Conservation (phyloP, 2,113 vertebrate species). For the Elachura formosa region DNA sequence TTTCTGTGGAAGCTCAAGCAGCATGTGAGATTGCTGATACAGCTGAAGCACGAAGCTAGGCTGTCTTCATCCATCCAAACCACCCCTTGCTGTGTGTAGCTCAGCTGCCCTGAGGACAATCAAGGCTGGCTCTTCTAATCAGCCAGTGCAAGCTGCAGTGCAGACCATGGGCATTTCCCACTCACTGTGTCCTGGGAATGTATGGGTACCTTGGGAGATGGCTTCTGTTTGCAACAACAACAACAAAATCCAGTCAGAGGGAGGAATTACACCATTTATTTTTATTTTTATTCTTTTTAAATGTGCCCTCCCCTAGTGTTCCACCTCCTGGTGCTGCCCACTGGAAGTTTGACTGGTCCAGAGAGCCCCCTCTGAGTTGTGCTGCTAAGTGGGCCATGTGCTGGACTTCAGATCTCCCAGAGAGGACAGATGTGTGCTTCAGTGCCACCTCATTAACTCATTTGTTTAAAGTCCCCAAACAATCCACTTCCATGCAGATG, state of each 20-base stretch:
- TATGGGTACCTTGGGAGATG: neutral
- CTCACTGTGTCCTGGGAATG: neutral
- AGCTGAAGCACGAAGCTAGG: rapidly evolving
- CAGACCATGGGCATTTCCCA: neutral
- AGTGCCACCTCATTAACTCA: slow-evolving; percentile 31
- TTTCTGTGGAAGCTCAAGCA: neutral
- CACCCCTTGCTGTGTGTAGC: rapidly evolving
- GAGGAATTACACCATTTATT: neutral
- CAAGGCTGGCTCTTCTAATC: rapidly evolving
- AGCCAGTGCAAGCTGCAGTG: rapidly evolving
- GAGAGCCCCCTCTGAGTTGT: neutral
- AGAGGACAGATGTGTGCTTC: neutral
- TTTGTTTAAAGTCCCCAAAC: slow-evolving; percentile 27
- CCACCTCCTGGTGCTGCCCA: no score
- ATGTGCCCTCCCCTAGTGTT: neutral
- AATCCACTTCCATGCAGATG: slow-evolving; percentile 34
- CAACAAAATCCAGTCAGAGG: neutral
- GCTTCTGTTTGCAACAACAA: neutral
- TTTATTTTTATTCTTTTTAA: no score
- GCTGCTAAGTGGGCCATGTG: neutral
- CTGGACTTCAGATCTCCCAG: neutral
- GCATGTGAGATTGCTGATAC: neutral
- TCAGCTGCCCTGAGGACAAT: neutral
- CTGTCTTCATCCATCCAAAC: neutral
- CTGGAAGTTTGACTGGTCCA: neutral